phyloP scores from a whole-genome alignment of 2,888 invertebrate species.

The Hipparchia semele region DNA sequence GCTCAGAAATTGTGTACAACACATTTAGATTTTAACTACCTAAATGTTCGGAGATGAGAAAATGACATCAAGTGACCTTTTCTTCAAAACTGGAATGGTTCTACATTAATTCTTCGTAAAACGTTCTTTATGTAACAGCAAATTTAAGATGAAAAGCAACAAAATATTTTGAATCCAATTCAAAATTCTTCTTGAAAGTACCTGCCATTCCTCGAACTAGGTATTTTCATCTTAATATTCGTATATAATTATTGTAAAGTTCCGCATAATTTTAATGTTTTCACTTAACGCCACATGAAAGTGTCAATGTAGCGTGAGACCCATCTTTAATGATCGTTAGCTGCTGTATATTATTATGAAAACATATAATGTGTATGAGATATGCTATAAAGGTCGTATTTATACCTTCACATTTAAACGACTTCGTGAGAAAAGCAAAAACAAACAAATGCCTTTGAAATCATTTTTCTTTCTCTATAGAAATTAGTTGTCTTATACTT shows the following conservation, averaged over 20 bases:
- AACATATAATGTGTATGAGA: not conserved
- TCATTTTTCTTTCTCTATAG: not conserved
- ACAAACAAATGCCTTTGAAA: not conserved
- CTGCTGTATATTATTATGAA: not conserved
- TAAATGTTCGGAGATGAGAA: slow-evolving; percentile 9
- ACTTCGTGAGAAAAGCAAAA: slow-evolving; percentile 5
- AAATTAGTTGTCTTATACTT: not conserved
- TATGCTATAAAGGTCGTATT: not conserved
- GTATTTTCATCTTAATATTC: not conserved
- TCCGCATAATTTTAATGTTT: slow-evolving; percentile 15
- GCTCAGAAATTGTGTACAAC: not conserved
- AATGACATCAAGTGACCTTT: slow-evolving; percentile 24
- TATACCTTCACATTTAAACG: not conserved
- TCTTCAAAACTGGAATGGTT: slow-evolving; percentile 11
- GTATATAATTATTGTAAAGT: not conserved
- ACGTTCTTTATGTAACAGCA: not conserved
- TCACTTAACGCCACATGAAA: slow-evolving; percentile 35
- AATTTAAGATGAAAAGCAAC: not conserved
- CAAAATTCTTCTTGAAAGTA: not conserved
- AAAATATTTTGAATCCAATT: not conserved
- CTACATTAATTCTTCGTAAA: not conserved
- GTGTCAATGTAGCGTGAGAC: slow-evolving; percentile 36
- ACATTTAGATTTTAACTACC: slow-evolving; percentile 7
- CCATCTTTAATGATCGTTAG: slow-evolving; percentile 31
- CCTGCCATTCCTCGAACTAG: not conserved